A percentile compares a stretch with the other conserved stretches of the same genome.
phyloP scores from a whole-genome alignment of 2,113 vertebrate species.

The Triplophysa siluroides region DNA sequence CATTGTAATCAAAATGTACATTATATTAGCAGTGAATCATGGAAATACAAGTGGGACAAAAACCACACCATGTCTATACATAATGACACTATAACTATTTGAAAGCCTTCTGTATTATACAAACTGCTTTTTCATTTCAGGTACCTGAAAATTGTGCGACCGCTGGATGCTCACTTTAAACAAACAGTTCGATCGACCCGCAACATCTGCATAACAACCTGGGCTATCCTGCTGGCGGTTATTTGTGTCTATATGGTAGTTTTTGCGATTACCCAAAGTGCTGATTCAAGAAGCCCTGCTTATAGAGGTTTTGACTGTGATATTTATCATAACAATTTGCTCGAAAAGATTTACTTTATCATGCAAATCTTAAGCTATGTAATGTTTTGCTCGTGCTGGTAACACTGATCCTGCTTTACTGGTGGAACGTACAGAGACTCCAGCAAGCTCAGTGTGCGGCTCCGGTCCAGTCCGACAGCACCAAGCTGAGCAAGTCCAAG shows the following conservation, averaged over 20 bases:
- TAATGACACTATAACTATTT: not conserved
- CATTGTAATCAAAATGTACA: no score
- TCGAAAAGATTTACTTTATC: conserved; percentile 49
- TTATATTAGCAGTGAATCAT: no score
- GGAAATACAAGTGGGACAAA: no score
- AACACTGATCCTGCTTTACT: conserved; percentile 66
- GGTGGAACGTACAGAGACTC: conserved; percentile 56
- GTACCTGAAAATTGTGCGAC: conserved; percentile 70
- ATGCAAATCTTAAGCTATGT: conserved; percentile 45
- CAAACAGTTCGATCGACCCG: conserved; percentile 56
- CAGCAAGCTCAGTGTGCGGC: conserved; percentile 23
- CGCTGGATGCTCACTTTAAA: conserved; percentile 50
- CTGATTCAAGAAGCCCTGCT: fast-evolving
- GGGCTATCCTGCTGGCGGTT: conserved; percentile 55
- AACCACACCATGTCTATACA: no score
- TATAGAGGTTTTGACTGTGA: conserved; percentile 42
- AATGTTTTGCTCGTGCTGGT: conserved; percentile 63
- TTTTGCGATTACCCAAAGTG: not conserved
- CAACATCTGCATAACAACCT: conserved; percentile 59
- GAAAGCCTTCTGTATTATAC: not conserved
- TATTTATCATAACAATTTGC: conserved; percentile 11
- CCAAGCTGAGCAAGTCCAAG: conserved; percentile 60
- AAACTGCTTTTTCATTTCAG: conserved; percentile 49
- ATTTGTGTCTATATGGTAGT: conserved; percentile 52
- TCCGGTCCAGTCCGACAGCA: not conserved